These are phyloP conservation scores for Zophobas morio DNA, from an alignment of 1,140 invertebrate species.

Conservation along the genomic window DNA sequence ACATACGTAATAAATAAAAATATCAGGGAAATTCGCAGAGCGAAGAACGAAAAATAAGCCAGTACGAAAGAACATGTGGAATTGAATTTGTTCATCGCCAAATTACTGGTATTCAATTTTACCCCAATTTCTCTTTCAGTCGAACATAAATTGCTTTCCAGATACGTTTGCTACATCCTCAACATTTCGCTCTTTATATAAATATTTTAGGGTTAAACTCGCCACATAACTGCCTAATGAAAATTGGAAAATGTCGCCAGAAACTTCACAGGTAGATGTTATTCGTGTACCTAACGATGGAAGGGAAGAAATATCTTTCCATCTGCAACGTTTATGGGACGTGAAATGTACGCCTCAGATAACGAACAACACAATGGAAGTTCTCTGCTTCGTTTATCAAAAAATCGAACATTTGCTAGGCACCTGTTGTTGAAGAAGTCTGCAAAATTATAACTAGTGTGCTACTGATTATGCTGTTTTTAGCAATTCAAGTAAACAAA, in stretches of 20 bases:
- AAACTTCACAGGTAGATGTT: too few species aligned
- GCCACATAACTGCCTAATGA: not conserved
- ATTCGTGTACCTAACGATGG: not conserved
- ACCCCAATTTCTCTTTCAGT: slow-evolving; percentile 41
- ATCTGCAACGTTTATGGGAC: slow-evolving; percentile 22
- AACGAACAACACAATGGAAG: too few species aligned
- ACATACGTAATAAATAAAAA: slow-evolving; percentile 39
- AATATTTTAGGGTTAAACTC: slow-evolving; percentile 25
- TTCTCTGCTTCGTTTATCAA: too few species aligned
- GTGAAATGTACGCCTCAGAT: not conserved
- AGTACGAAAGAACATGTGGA: slow-evolving; percentile 33
- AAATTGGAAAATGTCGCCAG: not conserved
- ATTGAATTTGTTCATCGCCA: slow-evolving; percentile 40
- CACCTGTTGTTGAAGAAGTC: too few species aligned
- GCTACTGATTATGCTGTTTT: too few species aligned
- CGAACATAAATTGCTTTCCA: slow-evolving; percentile 37
- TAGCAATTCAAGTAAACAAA: too few species aligned
- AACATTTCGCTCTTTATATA: slow-evolving; percentile 30
- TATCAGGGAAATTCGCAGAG: slow-evolving; percentile 3
- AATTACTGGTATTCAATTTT: slow-evolving; percentile 43
- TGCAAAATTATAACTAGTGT: too few species aligned
- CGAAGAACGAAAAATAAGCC: slow-evolving; percentile 28
- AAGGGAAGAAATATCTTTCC: slow-evolving; percentile 19
- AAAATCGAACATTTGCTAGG: too few species aligned
- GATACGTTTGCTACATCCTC: slow-evolving; percentile 34